Conservation (phyloP, 2,888 invertebrate genomes). For the Ormia ochracea region DNA sequence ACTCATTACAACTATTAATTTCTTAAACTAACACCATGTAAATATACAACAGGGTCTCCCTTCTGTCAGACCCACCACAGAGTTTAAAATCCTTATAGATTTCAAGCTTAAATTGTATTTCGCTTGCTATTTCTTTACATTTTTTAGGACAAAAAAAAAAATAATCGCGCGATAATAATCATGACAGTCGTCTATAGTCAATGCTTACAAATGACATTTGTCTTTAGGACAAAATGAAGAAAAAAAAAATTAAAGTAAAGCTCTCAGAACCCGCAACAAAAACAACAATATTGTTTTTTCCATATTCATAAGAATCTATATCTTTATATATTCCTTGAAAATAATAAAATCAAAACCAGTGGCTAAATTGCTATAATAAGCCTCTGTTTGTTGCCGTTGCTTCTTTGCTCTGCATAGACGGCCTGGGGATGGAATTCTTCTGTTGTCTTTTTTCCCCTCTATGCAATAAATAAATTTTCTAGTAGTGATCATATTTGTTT, state of each 20-base stretch:
- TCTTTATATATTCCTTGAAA: constrained; percentile 60
- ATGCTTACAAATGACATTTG: constrained; percentile 74
- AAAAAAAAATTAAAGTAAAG: constrained; percentile 30
- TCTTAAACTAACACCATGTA: constrained; percentile 66
- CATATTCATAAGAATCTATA: constrained; percentile 61
- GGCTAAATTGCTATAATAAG: constrained; percentile 76
- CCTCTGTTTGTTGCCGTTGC: constrained; percentile 62
- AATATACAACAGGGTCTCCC: constrained; percentile 35
- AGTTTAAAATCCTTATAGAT: constrained; percentile 64
- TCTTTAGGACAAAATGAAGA: constrained; percentile 62
- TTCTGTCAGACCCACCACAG: constrained; percentile 71
- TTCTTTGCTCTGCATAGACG: background rate
- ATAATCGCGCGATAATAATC: constrained; percentile 73
- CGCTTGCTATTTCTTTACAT: constrained; percentile 15
- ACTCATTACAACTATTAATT: constrained; percentile 69
- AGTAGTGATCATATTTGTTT: constrained; percentile 52
- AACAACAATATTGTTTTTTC: constrained; percentile 1
- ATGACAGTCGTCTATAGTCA: constrained; percentile 74
- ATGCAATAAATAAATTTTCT: constrained; percentile 46
- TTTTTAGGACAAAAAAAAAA: constrained; percentile 17
- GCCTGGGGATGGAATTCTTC: constrained; percentile 16
- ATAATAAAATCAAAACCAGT: constrained; percentile 75
- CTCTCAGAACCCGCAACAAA: constrained; percentile 35
- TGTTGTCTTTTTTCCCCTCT: constrained; percentile 9
- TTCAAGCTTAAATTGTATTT: constrained; percentile 58